Evolutionary conservation across 2,888 invertebrate species (phyloP), one percentile per base, ranked within the genome.

Genomic region (Ephialtes manifestator): DNA sequence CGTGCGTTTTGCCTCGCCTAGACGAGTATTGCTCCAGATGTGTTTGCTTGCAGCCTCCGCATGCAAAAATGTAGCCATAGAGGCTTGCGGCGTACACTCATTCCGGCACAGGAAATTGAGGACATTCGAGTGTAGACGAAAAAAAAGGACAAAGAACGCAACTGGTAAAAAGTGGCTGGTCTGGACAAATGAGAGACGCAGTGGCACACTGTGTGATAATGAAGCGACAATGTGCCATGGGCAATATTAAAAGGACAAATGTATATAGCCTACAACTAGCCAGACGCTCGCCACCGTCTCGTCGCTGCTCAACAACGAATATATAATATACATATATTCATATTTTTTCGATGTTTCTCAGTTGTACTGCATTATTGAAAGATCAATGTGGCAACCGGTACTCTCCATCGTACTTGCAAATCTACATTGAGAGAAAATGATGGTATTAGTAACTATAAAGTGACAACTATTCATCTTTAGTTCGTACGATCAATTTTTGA

Each of bases 51-150:
- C 24, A 70, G 63, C 86, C 81, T 63, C 70, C 55, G 81, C 87
- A 88, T 88, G 88, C 88, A 87, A 87, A 86, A 88, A 60, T 60
- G 8, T 35, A 39, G 63, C 18, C 63, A 35, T 35, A n/a, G 31
- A 60, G 15, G 28, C 28, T 60, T 60, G 7, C 7, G 35, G 15
- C 28, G 63, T 5, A 24, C 28, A 4, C 20, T 13, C 8, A 15
- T 8, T 35, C 35, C 15, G 31, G 8, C 39, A 15, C 2, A n/a
- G 35, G 39, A 63, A n/a, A 63, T 63, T 18, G 18, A 63, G 35
- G 63, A 63, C 31, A 18, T 35, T 63, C 60, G 60, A 60, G 31
- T 60, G 35, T 31, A n/a, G n/a, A 35, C 4, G 4, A n/a, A 31
- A 60, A 60, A 35, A 86, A 84, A 77, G 31, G 43, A 58, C 81